phyloP scores from a whole-genome alignment of 2,113 vertebrate species.

The Tupaia chinensis region DNA sequence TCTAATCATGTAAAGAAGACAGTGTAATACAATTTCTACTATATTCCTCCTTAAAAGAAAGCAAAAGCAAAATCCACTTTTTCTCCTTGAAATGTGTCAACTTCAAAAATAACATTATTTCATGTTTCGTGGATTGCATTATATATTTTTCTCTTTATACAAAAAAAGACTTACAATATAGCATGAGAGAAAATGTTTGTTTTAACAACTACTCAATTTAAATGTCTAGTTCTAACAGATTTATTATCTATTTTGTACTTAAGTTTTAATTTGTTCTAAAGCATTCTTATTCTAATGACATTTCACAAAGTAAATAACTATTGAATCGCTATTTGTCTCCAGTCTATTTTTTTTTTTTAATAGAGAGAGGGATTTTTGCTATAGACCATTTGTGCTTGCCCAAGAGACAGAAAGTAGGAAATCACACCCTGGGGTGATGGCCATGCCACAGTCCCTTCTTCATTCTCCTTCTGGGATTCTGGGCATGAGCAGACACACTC shows the following conservation, averaged over 20 bases:
- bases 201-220: slow-evolving; percentile 8
- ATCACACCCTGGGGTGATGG: too few species aligned
- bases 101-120: neutral
- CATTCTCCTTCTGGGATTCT: too few species aligned
- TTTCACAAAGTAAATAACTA: neutral
- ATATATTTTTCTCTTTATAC: neutral
- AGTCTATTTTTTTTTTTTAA: too few species aligned
- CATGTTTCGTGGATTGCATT: neutral
- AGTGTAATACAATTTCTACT: neutral
- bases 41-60: slow-evolving; percentile 11
- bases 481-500: too few species aligned
- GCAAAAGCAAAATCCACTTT: slow-evolving; percentile 10
- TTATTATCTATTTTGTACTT: neutral
- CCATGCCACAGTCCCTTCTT: too few species aligned
- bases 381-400: too few species aligned
- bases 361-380: too few species aligned
- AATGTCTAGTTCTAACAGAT: neutral
- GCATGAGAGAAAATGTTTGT: neutral
- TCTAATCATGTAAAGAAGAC: neutral
- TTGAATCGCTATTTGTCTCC: neutral
- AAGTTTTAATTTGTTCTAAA: slow-evolving; percentile 8
- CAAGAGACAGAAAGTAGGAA: too few species aligned
- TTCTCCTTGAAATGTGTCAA: neutral
- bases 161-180: neutral
- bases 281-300: neutral